Percentiles rank a stretch among this genome's conserved stretches.
Conservation (phyloP, 1,140 invertebrate genomes). For the Drosophila biarmipes region DNA sequence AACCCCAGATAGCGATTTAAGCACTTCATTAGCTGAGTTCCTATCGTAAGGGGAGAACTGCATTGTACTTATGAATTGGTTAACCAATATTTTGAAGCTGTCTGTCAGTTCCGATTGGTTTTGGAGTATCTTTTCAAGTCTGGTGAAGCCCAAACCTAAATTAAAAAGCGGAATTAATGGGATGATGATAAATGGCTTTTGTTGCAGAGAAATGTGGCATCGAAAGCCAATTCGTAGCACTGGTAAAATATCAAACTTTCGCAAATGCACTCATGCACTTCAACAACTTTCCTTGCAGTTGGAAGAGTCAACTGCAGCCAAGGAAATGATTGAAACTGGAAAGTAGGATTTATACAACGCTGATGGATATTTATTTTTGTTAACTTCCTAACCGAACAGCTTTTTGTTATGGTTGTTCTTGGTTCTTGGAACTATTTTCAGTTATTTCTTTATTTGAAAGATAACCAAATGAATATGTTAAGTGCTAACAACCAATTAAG, state of each 20-base stretch:
- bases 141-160: background rate
- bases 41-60: too few species aligned
- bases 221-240: background rate
- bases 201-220: slow-evolving; percentile 5
- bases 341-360: slow-evolving; percentile 3
- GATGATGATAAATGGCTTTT: background rate
- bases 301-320: slow-evolving; percentile 20
- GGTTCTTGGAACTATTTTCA: background rate
- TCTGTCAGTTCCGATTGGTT: too few species aligned
- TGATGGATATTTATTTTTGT: background rate
- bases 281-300: slow-evolving; percentile 39
- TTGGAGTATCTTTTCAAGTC: background rate
- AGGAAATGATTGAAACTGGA: background rate
- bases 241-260: slow-evolving; percentile 3
- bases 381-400: slow-evolving; percentile 3
- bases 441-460: background rate
- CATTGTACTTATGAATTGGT: too few species aligned
- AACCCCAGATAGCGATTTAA: background rate
- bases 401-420: background rate
- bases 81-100: too few species aligned
- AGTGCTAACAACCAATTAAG: slow-evolving; percentile 5
- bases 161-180: background rate
- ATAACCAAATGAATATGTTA: slow-evolving; percentile 10
- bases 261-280: background rate
- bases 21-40: too few species aligned